phyloP scores from a whole-genome alignment of 2,113 vertebrate genomes.

The Leptocoma aspasia region DNA sequence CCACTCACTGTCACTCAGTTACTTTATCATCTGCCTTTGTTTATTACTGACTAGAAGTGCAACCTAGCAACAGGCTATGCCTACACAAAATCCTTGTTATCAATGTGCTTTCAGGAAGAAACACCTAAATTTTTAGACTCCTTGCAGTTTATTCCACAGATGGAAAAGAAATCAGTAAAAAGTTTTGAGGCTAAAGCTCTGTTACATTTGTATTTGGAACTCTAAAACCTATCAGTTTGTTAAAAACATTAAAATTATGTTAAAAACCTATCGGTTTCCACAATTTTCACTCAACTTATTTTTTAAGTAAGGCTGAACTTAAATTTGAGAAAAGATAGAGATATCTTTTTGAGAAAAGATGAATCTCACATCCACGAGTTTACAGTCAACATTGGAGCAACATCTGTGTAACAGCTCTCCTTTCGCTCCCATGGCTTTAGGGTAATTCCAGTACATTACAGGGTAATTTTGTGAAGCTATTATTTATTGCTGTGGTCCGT shows the following conservation, averaged over 20 bases:
- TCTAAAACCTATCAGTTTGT: not conserved
- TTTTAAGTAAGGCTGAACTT: not conserved
- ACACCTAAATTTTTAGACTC: not conserved
- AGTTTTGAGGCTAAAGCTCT: not conserved
- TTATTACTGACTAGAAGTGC: slow-evolving; percentile 27
- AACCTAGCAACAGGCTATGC: slow-evolving; percentile 32
- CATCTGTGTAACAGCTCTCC: not conserved
- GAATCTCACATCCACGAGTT: not conserved
- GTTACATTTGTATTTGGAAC: not conserved
- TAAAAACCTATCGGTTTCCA: not conserved
- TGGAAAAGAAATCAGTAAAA: not conserved
- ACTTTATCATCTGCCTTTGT: slow-evolving; percentile 18
- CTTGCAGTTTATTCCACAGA: not conserved
- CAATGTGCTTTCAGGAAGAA: not conserved
- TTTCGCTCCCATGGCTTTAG: accelerated
- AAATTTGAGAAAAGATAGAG: not conserved
- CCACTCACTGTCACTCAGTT: slow-evolving; percentile 16
- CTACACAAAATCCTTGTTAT: not conserved
- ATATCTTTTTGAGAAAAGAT: not conserved
- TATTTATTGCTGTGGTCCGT: too few relatives aligned
- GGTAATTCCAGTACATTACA: not conserved
- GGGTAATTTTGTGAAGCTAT: not conserved
- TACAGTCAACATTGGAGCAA: accelerated
- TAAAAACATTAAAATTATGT: not conserved
- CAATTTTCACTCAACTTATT: not conserved